Base-by-base conservation (phyloP, 2,888 invertebrate species). In the Chrysina gloriosa region DNA sequence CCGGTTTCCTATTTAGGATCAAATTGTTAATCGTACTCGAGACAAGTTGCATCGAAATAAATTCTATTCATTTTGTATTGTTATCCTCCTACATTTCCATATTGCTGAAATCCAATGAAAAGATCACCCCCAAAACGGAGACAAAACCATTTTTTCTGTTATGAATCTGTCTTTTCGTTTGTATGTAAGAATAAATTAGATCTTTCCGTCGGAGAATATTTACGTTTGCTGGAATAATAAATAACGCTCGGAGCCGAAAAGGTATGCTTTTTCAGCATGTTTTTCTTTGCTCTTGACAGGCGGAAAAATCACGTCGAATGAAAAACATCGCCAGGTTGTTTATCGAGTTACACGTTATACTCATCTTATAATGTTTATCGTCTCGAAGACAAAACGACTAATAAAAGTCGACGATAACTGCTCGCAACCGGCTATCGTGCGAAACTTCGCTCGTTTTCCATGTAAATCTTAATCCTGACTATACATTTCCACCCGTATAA, bases 301-400 rank as follows among this genome's bases (percentile, higher is more conserved):
- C n/a, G n/a, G n/a, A n/a, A n/a, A n/a, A n/a, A n/a, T n/a, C n/a
- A n/a, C n/a, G n/a, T n/a, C n/a, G n/a, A n/a, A n/a, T n/a, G n/a
- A n/a, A n/a, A 21, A 45, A 45, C 19, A 19, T 45, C 2, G 45
- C 9, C 21, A 21, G 21, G 19, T 21, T 45, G 21, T 45, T 45
- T 45, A 45, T 45, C 16, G 21, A 9, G 45, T 45, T 45, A 45
- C 36, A 36, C n/a, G n/a, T n/a, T n/a, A n/a, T n/a, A n/a, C n/a
- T n/a, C n/a, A n/a, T n/a, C n/a, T n/a, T n/a, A n/a, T n/a, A n/a
- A n/a, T n/a, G n/a, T n/a, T n/a, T n/a, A n/a, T n/a, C n/a, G 16
- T 5, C 7, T 9, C 45, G 45, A 9, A 9, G 45, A 16, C 21
- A 16, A 45, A 14, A 19, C 19, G 45, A 45, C 45, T 9, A 16